phyloP scores from a whole-genome alignment of 2,797 vertebrate genomes.

The Cyclopterus lumpus region DNA sequence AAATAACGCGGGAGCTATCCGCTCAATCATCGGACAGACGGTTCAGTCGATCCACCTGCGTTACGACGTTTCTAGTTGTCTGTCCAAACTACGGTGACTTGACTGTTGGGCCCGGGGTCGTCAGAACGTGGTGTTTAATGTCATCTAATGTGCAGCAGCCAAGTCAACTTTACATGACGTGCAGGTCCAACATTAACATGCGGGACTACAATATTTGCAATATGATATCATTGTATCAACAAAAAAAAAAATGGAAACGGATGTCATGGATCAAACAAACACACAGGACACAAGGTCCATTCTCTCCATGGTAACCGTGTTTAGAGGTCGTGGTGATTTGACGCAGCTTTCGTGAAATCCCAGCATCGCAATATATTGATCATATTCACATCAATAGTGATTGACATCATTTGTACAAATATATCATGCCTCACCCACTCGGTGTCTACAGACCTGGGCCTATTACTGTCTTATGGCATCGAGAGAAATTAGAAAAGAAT shows the following conservation, averaged over 20 bases:
- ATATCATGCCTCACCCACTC: no score
- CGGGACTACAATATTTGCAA: no score
- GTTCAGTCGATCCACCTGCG: slow-evolving; percentile 35
- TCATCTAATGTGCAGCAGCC: slow-evolving; percentile 6
- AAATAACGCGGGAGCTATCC: slow-evolving; percentile 51
- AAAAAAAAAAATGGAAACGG: not conserved
- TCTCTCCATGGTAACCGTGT: no score
- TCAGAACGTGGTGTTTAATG: slow-evolving; percentile 36
- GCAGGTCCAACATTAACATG: slow-evolving; percentile 7
- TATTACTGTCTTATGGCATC: no score
- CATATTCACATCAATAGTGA: no score
- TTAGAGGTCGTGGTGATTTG: no score
- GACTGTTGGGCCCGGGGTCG: slow-evolving; percentile 33
- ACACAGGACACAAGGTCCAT: not conserved
- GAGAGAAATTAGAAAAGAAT: not conserved
- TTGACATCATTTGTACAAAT: no score
- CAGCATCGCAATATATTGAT: no score
- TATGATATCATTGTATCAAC: not conserved
- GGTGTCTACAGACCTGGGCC: no score
- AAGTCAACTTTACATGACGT: not conserved
- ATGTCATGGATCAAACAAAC: not conserved
- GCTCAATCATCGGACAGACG: slow-evolving; percentile 27
- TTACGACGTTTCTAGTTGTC: slow-evolving; percentile 37
- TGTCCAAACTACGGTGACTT: slow-evolving; percentile 51
- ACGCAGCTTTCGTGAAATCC: no score